A percentile compares a stretch with the other conserved stretches of the same genome.
These are phyloP conservation scores for Andrena haemorrhoa DNA, from an alignment of 2,888 invertebrate genomes.

Conservation along the genomic window DNA sequence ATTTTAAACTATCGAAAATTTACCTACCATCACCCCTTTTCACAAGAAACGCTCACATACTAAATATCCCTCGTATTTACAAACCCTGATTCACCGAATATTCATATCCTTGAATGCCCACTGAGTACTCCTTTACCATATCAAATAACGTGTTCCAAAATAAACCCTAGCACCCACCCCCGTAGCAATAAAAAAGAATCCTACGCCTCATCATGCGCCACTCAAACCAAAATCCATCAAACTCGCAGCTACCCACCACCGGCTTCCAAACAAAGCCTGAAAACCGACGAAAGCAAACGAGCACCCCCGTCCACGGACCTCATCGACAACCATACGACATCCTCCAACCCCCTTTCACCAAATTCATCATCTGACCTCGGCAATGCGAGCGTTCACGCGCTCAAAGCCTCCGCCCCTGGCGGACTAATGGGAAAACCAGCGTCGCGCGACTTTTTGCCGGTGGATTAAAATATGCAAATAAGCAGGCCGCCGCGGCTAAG, in stretches of 20 bases:
- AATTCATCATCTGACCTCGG: slow-evolving; percentile 2
- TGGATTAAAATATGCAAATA: slow-evolving; percentile 84
- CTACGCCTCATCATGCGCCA: too few species aligned
- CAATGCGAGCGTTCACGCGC: slow-evolving; percentile 32
- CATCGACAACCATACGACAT: background rate
- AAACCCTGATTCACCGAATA: too few species aligned
- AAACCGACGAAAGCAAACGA: background rate
- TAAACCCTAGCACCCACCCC: too few species aligned
- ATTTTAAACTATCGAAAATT: too few species aligned
- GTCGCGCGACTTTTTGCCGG: slow-evolving; percentile 74
- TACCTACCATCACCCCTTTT: too few species aligned
- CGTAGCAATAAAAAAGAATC: too few species aligned
- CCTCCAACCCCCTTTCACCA: background rate
- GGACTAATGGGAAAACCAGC: slow-evolving; percentile 76
- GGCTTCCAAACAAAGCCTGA: background rate
- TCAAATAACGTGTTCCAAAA: too few species aligned
- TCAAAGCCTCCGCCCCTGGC: slow-evolving; percentile 30
- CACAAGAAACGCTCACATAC: too few species aligned
- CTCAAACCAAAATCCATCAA: background rate
- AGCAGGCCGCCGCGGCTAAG: slow-evolving; percentile 66
- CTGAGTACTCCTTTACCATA: too few species aligned
- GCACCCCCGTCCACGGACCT: background rate
- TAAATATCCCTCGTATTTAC: too few species aligned
- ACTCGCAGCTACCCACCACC: background rate
- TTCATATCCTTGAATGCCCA: too few species aligned